phyloP scores from a whole-genome alignment of 2,797 vertebrate species.

The Sciaenops ocellatus region DNA sequence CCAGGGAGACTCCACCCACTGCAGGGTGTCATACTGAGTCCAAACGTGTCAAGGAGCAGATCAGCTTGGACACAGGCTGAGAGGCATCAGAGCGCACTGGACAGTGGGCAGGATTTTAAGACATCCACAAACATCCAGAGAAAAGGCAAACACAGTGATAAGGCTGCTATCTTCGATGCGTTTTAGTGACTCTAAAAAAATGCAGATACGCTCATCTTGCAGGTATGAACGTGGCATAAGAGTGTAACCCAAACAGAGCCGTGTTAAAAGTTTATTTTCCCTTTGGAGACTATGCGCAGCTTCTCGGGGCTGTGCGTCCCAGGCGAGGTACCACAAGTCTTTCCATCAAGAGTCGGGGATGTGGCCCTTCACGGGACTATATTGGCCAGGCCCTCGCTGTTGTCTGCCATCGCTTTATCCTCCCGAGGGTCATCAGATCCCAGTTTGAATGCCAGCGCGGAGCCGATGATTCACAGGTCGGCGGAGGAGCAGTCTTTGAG shows the following conservation, averaged over 20 bases:
- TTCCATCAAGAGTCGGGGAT: conserved; percentile 86
- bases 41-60: conserved; percentile 92
- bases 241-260: neutral
- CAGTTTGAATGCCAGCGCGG: conserved; percentile 83
- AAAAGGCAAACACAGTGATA: neutral
- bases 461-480: conserved; percentile 81
- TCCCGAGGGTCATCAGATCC: conserved; percentile 83
- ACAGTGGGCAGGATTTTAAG: neutral
- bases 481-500: conserved; percentile 80
- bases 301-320: conserved; percentile 59
- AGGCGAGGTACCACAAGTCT: conserved; percentile 86
- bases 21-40: conserved; percentile 81
- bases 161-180: neutral
- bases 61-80: conserved; percentile 83
- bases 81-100: conserved; percentile 66
- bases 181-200: neutral
- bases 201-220: neutral
- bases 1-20: conserved; percentile 92
- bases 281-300: conserved; percentile 57
- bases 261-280: conserved; percentile 43
- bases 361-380: conserved; percentile 85
- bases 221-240: neutral
- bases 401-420: conserved; percentile 86
- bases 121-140: neutral
- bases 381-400: conserved; percentile 86